Base-by-base conservation (phyloP, 2,888 invertebrate genomes). In the Ypsolopha sequella region DNA sequence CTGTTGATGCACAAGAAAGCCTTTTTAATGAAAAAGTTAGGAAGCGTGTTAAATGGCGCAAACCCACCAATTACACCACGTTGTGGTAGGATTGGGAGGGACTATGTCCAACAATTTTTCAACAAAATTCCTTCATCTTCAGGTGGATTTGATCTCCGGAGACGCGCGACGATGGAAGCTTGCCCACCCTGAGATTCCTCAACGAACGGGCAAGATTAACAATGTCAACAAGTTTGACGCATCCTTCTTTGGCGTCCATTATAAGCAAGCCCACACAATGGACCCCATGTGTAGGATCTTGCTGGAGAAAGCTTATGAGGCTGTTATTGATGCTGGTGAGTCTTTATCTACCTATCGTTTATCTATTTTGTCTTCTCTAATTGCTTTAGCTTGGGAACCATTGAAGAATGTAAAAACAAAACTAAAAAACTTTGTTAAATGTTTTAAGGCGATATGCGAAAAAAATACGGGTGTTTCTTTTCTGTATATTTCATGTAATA, bases 71-170 rank as follows among this genome's bases (percentile, higher is more conserved):
- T 2, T 4, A 4, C 24, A 24, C 24, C 24, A 24, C 4, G 24
- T 24, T 24, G 24, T 24, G 24, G 24, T 24, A 4, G 2, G 24
- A 24, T 24, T 24, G 24, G 2, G 38, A n/a, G 2, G 2, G 38
- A n/a, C 36, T 38, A 1, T 10, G 38, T n/a, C n/a, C n/a, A n/a
- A 8, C 2, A 38, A 38, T 4, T 38, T 38, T 8, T 2, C 38
- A n/a, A 38, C n/a, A 38, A 10, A 38, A 38, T 10, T 1, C 10
- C 13, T 47, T 39, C 38, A 8, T 11, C 14, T 11, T 10, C 80
- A 92, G 85, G 89, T 93, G 58, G 96, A 97, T 66, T 90, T 97
- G 87, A 91, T 96, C 53, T 94, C 95, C 51, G 93, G 91, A 33
- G 94, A 94, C 64, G 90, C 90, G 56, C 88, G 92, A 41, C 88